Evolutionary conservation across 1,140 invertebrate genomes (phyloP).

Genomic region (Calliphora vicina): DNA sequence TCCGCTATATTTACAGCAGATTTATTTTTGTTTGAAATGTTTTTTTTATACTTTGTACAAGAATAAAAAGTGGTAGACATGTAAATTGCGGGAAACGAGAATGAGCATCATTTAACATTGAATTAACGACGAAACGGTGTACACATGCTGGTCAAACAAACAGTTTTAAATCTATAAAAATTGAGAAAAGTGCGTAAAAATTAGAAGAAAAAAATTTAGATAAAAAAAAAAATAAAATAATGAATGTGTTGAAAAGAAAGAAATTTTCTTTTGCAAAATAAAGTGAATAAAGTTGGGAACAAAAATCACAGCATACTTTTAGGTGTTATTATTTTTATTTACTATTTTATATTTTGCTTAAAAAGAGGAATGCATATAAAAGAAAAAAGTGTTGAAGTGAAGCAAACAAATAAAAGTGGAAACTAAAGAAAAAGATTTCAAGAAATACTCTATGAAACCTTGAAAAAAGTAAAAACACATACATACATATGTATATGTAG

Average conservation of each 20-base stretch:
- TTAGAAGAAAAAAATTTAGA: neutral
- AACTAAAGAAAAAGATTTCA: neutral
- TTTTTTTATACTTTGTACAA: neutral
- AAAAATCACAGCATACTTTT: slow-evolving; percentile 1
- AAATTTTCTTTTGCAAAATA: neutral
- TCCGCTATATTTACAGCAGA: slow-evolving; percentile 5
- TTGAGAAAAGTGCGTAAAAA: neutral
- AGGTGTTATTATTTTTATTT: neutral
- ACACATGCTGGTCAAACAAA: neutral
- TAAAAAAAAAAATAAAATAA: neutral
- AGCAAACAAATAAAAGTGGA: neutral
- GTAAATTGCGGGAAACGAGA: slow-evolving; percentile 22
- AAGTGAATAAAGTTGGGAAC: neutral
- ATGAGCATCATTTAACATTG: neutral
- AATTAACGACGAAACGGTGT: neutral
- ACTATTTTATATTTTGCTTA: too few relatives aligned
- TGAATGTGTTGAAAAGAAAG: neutral
- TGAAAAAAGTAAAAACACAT: slow-evolving; percentile 29
- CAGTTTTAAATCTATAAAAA: neutral
- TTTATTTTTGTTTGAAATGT: slow-evolving; percentile 18
- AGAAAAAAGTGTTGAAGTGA: neutral
- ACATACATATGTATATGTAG: slow-evolving; percentile 13
- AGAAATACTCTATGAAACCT: neutral
- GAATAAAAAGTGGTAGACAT: neutral
- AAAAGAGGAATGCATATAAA: neutral